A percentile compares a stretch with the other conserved stretches of the same genome.
These are phyloP conservation scores for Mellivora capensis DNA, from an alignment of 2,113 vertebrate genomes.

Conservation along the genomic window DNA sequence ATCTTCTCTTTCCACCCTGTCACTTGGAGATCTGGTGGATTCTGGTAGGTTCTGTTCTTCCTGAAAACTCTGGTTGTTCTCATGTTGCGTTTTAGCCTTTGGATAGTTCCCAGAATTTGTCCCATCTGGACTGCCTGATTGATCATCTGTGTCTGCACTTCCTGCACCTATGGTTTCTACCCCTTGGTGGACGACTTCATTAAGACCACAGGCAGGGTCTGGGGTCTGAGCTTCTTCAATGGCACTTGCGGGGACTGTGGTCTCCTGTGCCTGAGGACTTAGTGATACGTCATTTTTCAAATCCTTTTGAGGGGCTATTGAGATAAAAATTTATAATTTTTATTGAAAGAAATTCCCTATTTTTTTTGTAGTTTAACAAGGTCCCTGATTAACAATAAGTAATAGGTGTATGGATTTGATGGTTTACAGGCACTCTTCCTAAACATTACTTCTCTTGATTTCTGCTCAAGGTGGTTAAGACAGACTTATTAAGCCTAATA, in stretches of 20 bases:
- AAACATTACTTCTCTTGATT: conserved; percentile 16
- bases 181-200: not conserved
- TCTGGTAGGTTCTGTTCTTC: not conserved
- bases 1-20: not conserved
- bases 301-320: conserved; percentile 61
- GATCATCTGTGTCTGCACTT: not conserved
- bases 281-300: conserved; percentile 25
- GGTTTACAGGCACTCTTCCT: not conserved
- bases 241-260: not conserved
- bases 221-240: conserved; percentile 4
- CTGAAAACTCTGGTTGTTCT: not conserved
- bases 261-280: conserved; percentile 18
- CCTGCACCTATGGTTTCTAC: not conserved
- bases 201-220: not conserved
- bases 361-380: conserved; percentile 20
- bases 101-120: not conserved
- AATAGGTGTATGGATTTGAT: conserved; percentile 13
- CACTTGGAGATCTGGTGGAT: not conserved
- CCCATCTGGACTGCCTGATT: not conserved
- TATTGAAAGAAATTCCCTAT: not conserved
- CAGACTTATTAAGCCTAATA: not conserved
- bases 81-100: not conserved
- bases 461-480: not conserved
- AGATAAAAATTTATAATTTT: conserved; percentile 63
- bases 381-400: not conserved